Evolutionary conservation across 2,888 invertebrate genomes (phyloP), one percentile per base, ranked within the genome.

Genomic region (Dione juno): DNA sequence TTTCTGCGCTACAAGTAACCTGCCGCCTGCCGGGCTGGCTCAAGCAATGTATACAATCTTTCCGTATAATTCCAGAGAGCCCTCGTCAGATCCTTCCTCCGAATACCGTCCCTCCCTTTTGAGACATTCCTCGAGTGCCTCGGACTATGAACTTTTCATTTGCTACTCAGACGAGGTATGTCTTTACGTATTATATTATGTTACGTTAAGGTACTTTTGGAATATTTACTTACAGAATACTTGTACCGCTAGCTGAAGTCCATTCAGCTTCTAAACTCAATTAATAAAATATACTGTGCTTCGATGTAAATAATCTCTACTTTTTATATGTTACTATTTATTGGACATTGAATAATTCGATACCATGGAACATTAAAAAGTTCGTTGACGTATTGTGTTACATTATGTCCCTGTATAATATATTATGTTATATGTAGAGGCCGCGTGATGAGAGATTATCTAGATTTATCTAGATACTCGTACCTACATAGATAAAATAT

Each of bases 41-140:
- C 57, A n/a, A 45, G 61, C 45, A 28, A 61, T 61, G 43, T 61
- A 21, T 61, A 61, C 21, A 45, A 43, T 61, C 28, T 45, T 35
- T 61, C 14, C 41, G 37, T 54, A 35, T 58, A 61, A 61, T 52
- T 67, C 52, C 52, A 52, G 13, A 61, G 61, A 43, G 61, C 61
- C 67, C 43, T 67, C 61, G 50, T 53, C 53, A 37, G 61, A 54
- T 63, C 63, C 63, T 45, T 53, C 43, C 28, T 43, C 68, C 45
- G 37, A 54, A 53, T 63, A 40, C 61, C 43, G 16, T 54, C 19
- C 67, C 10, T 19, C 50, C 11, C 58, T 66, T 70, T 70, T 70
- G 70, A 59, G 66, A 70, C 28, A 70, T 70, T 66, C 70, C 37
- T 13, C 19, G 58, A 21, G 48, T 19, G 50, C 64, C 40, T 64